phyloP scores from a whole-genome alignment of 2,797 vertebrate genomes.

The Gambelia wislizenii region DNA sequence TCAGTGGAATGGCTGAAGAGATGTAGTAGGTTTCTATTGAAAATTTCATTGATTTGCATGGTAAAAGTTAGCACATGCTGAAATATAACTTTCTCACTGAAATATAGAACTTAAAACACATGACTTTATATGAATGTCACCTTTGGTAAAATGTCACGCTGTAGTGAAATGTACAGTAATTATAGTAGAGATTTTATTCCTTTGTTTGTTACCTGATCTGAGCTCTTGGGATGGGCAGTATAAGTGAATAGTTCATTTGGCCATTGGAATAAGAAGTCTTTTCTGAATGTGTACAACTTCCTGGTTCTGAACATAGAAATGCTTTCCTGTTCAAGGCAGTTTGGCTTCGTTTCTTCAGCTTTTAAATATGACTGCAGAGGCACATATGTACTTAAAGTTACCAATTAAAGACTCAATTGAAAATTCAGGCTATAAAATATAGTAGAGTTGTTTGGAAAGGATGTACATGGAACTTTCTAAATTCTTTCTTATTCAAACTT shows the following conservation, averaged over 20 bases:
- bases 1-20: neutral
- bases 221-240: neutral
- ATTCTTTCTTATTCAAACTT: conserved; percentile 19
- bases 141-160: too few species aligned
- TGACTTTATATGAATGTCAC: neutral
- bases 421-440: neutral
- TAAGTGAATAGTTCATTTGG: neutral
- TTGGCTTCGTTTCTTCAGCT: conserved; percentile 10
- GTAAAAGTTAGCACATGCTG: neutral
- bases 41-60: neutral
- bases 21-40: neutral
- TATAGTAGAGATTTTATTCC: neutral
- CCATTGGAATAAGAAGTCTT: neutral
- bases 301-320: neutral
- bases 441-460: conserved; percentile 4
- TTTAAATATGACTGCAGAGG: conserved; percentile 16
- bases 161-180: neutral
- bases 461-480: neutral
- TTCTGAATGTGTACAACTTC: neutral
- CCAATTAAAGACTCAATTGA: neutral
- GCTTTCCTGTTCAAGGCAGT: rapidly evolving
- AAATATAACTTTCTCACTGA: neutral
- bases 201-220: neutral
- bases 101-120: neutral
- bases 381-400: conserved; percentile 12